Evolutionary conservation across 1,140 invertebrate genomes (phyloP).

Genomic region (Pectinophora gossypiella): DNA sequence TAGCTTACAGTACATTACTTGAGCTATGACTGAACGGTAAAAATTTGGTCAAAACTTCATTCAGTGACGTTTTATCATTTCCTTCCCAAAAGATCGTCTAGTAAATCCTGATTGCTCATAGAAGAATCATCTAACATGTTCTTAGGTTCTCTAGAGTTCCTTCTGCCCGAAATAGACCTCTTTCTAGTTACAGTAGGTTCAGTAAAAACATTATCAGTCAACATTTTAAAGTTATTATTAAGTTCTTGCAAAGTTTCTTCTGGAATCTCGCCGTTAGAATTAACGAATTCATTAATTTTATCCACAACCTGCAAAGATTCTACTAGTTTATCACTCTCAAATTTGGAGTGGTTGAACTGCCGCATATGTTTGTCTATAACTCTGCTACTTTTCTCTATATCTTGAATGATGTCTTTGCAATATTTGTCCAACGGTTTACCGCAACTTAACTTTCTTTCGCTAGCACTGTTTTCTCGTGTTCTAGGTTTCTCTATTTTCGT

Average conservation of each 20-base stretch:
- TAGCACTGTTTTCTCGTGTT: constrained; percentile 26
- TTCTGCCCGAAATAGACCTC: constrained; percentile 44
- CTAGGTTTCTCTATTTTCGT: constrained; percentile 18
- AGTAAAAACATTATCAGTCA: constrained; percentile 43
- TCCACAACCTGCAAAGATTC: constrained; percentile 65
- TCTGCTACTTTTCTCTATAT: constrained; percentile 69
- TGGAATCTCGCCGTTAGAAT: constrained; percentile 43
- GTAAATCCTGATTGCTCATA: constrained; percentile 56
- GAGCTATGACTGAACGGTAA: too few species aligned
- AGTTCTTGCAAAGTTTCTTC: constrained; percentile 43
- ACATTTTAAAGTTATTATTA: constrained; percentile 65
- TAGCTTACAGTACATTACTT: too few species aligned
- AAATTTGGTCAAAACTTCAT: too few species aligned
- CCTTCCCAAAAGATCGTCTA: constrained; percentile 60
- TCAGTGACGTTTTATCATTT: too few species aligned
- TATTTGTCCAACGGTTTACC: constrained; percentile 61
- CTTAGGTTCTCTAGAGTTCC: constrained; percentile 32
- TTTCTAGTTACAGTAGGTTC: constrained; percentile 38
- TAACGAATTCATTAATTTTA: constrained; percentile 58
- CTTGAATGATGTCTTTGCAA: constrained; percentile 67
- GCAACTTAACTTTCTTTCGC: constrained; percentile 37
- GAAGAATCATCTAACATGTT: constrained; percentile 49
- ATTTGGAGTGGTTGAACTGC: constrained; percentile 55
- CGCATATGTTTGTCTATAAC: constrained; percentile 70
- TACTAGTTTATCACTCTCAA: constrained; percentile 59